Evolutionary conservation across 2,888 invertebrate species (phyloP).

Genomic region (Hemaris fuciformis): DNA sequence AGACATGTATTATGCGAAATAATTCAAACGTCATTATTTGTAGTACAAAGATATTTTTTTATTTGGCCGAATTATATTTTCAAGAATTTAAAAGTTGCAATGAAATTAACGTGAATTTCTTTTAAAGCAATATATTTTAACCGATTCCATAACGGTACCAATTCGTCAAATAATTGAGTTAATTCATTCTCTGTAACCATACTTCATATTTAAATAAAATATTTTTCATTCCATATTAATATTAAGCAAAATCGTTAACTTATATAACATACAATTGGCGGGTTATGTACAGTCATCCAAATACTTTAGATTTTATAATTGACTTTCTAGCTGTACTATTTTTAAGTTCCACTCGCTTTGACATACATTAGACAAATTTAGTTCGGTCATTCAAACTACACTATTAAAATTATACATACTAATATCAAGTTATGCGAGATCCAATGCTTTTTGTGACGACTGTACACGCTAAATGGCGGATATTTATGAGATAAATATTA

Average conservation of each 20-base stretch:
- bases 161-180: no score
- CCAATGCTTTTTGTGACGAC: background rate
- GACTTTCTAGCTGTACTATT: no score
- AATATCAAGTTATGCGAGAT: no score
- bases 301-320: background rate
- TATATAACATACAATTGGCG: background rate
- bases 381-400: no score
- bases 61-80: background rate
- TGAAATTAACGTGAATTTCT: background rate
- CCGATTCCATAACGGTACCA: no score
- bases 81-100: background rate
- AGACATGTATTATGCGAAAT: background rate
- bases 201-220: background rate
- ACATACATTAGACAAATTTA: no score
- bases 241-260: background rate
- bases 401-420: no score
- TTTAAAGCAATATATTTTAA: no score
- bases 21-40: background rate
- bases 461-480: conserved; percentile 2
- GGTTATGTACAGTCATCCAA: background rate
- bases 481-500: background rate
- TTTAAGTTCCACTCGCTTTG: no score
- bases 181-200: no score
- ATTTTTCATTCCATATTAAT: background rate
- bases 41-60: background rate